Percentiles rank a stretch among this genome's conserved stretches.
Conservation (phyloP, 2,797 vertebrate genomes). For the Tiaroga cobitis region DNA sequence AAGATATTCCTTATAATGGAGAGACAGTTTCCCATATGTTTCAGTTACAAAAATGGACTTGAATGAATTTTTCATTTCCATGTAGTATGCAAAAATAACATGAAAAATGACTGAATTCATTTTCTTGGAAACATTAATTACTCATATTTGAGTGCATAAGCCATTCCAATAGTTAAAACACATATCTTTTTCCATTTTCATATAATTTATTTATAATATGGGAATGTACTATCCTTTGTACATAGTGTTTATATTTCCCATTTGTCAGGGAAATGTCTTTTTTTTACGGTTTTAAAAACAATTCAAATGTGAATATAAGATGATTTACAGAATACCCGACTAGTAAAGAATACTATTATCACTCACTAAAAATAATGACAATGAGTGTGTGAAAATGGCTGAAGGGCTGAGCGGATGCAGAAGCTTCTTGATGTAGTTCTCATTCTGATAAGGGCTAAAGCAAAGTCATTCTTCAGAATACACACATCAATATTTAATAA, state of each 20-base stretch:
- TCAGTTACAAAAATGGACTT: slow-evolving; percentile 20
- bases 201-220: not conserved
- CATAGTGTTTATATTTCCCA: not conserved
- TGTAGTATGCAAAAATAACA: slow-evolving; percentile 27
- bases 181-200: not conserved
- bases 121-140: not conserved
- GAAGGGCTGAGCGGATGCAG: not conserved
- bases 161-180: not conserved
- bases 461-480: slow-evolving; percentile 47
- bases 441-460: slow-evolving; percentile 11
- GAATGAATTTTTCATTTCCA: slow-evolving; percentile 38
- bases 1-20: slow-evolving; percentile 31
- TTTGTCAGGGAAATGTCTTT: not conserved
- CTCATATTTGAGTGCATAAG: not conserved
- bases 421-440: slow-evolving; percentile 28
- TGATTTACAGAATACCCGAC: not conserved
- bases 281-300: slow-evolving; percentile 3
- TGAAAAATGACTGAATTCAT: not conserved
- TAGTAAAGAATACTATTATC: not conserved
- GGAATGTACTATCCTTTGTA: not conserved
- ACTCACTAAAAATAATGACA: slow-evolving; percentile 15
- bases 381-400: slow-evolving; percentile 2
- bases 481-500: slow-evolving; percentile 51
- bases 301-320: not conserved
- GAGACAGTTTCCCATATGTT: slow-evolving; percentile 26